A percentile compares a stretch with the other conserved stretches of the same genome.
These are phyloP conservation scores for Amiota communis DNA, from an alignment of 2,888 invertebrate genomes.

Conservation along the genomic window DNA sequence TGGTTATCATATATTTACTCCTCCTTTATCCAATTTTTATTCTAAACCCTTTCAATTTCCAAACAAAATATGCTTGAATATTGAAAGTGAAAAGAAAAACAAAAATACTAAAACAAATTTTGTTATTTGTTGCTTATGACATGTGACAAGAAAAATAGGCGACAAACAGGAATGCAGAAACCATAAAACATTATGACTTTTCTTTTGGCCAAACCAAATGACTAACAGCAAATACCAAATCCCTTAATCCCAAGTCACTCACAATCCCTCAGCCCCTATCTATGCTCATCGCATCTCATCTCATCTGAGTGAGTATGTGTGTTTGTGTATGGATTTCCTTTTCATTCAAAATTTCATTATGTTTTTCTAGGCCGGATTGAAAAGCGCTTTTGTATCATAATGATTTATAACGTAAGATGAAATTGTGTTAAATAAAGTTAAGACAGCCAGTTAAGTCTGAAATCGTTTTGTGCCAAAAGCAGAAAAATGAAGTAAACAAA, in stretches of 20 bases:
- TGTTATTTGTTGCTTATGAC: constrained; percentile 37
- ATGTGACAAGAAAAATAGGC: constrained; percentile 31
- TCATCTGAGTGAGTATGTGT: too few relatives aligned
- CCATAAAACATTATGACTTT: constrained; percentile 37
- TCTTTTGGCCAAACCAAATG: neutral
- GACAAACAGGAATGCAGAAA: neutral
- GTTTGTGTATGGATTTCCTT: neutral
- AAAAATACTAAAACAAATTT: constrained; percentile 9
- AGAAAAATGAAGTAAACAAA: constrained; percentile 2
- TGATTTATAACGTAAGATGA: constrained; percentile 1
- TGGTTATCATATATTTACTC: too few relatives aligned
- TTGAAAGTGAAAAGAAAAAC: neutral
- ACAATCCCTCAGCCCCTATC: neutral
- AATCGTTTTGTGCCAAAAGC: constrained; percentile 16
- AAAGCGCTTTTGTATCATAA: constrained; percentile 3
- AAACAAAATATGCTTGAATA: neutral
- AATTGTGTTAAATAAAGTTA: constrained; percentile 21
- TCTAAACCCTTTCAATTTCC: neutral
- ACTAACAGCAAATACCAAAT: too few relatives aligned
- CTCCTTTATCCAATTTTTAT: too few relatives aligned
- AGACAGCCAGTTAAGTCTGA: neutral
- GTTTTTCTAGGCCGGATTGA: neutral
- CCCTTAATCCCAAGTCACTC: neutral
- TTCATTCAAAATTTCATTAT: constrained; percentile 16
- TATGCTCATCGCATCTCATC: neutral